Percentiles rank a stretch among this genome's conserved stretches.
Conservation (phyloP, 2,797 vertebrate species). For the Okamejei kenojei region DNA sequence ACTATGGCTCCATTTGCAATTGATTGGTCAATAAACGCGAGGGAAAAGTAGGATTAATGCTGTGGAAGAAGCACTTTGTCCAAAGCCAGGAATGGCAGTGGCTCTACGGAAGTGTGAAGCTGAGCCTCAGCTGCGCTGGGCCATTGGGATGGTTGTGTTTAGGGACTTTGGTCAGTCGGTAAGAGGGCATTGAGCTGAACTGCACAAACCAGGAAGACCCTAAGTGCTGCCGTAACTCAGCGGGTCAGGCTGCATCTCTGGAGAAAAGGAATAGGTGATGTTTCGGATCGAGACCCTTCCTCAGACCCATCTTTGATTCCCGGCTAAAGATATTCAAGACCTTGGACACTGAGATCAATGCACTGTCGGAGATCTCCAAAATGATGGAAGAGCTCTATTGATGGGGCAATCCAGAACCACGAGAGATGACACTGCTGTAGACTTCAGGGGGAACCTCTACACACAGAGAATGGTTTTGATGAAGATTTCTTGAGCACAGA, state of each 20-base stretch:
- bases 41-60: not conserved
- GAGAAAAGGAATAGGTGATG: too few species aligned
- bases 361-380: too few species aligned
- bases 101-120: not conserved
- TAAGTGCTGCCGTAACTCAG: too few species aligned
- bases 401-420: not conserved
- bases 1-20: too few species aligned
- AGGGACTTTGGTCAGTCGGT: not conserved
- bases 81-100: too few species aligned
- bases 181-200: not conserved
- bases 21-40: not conserved
- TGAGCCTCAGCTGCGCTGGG: not conserved
- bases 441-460: too few species aligned
- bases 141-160: not conserved
- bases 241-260: too few species aligned
- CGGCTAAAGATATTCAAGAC: not conserved
- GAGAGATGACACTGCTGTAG: not conserved
- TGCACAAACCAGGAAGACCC: not conserved
- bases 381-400: not conserved
- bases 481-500: too few species aligned
- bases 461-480: too few species aligned
- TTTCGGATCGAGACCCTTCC: too few species aligned
- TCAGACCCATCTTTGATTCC: too few species aligned
- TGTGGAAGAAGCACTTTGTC: not conserved
- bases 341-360: not conserved